Evolutionary conservation across 2,888 invertebrate species (phyloP).

Genomic region (Nomada goodeniana): DNA sequence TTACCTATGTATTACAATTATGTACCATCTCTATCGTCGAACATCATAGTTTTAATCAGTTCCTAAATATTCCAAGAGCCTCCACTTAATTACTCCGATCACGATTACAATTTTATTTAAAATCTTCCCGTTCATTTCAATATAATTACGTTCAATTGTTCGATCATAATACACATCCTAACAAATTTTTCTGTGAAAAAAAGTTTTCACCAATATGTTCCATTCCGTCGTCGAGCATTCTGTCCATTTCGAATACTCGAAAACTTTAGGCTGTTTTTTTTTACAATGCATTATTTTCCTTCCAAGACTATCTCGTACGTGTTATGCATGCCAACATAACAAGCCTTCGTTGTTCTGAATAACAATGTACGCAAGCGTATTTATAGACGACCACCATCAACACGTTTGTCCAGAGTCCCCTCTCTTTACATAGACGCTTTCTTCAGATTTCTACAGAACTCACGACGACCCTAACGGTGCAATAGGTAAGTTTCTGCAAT

Average conservation of each 20-base stretch:
- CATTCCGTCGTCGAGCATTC: not conserved
- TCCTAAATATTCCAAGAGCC: too few species aligned
- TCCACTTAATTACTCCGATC: not conserved
- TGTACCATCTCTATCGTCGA: not conserved
- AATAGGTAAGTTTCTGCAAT: constrained; percentile 37
- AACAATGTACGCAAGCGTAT: constrained; percentile 61
- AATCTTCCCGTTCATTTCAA: not conserved
- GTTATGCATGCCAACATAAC: constrained; percentile 65
- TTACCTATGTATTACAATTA: not conserved
- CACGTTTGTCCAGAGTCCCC: constrained; percentile 40
- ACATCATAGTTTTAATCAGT: not conserved
- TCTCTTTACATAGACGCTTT: constrained; percentile 42
- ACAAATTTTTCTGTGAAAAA: not conserved
- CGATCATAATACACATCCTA: too few species aligned
- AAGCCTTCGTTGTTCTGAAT: constrained; percentile 58
- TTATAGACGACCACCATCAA: constrained; percentile 60
- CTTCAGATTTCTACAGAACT: constrained; percentile 36
- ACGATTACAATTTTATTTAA: not conserved
- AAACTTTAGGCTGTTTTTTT: constrained; percentile 15
- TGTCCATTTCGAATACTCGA: constrained; percentile 14
- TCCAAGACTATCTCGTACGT: constrained; percentile 55
- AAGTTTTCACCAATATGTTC: not conserved
- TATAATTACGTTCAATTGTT: not conserved
- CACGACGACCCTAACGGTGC: constrained; percentile 45
- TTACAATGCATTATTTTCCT: constrained; percentile 29